These are phyloP conservation scores for Himalopsyche tibetana DNA, from an alignment of 2,888 invertebrate genomes.

Conservation along the genomic window DNA sequence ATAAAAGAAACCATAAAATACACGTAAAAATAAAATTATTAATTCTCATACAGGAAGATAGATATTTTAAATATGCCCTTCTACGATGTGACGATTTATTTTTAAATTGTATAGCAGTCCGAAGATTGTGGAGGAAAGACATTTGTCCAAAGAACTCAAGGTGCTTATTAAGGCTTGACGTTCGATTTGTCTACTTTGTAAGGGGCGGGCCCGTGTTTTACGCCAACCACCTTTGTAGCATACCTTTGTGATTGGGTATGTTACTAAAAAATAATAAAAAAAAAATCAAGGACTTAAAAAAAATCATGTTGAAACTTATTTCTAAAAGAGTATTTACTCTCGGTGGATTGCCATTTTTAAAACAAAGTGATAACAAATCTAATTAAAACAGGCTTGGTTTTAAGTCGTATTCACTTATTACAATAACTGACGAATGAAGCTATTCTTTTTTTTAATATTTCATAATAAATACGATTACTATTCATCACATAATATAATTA, in stretches of 20 bases:
- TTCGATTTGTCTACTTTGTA: conserved; percentile 73
- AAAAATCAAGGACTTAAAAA: too few species aligned
- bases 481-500: too few species aligned
- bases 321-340: too few species aligned
- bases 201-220: conserved; percentile 34
- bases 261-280: not conserved
- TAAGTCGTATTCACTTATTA: too few species aligned
- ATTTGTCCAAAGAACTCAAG: conserved; percentile 74
- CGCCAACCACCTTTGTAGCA: not conserved
- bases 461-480: too few species aligned
- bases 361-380: too few species aligned
- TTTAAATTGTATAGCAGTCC: conserved; percentile 50
- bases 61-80: not conserved
- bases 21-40: not conserved
- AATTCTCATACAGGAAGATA: conserved; percentile 1
- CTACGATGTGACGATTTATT: conserved; percentile 24
- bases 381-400: too few species aligned
- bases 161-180: conserved; percentile 77
- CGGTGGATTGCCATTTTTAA: too few species aligned
- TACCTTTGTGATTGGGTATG: conserved; percentile 45
- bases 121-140: conserved; percentile 68
- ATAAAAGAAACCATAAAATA: not conserved
- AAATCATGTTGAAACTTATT: too few species aligned
- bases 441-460: too few species aligned
- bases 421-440: too few species aligned